Evolutionary conservation across 2,113 vertebrate genomes (phyloP).

Genomic region (Pseudorasbora parva): DNA sequence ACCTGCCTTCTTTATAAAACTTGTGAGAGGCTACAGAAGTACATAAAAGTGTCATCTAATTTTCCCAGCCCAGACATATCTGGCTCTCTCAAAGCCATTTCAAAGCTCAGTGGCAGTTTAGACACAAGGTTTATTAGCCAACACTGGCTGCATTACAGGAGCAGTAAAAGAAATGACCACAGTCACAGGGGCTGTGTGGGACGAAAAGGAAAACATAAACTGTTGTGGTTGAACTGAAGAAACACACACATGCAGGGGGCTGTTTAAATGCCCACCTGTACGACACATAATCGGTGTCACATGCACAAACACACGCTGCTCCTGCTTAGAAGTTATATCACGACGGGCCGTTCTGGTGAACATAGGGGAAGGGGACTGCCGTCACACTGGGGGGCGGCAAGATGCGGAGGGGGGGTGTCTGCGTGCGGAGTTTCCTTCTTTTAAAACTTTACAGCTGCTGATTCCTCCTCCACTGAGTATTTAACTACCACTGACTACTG

Average conservation of each 20-base stretch:
- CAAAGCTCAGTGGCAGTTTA: constrained; percentile 40
- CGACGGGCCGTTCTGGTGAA: neutral
- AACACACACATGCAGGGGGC: constrained; percentile 30
- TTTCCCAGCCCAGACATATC: neutral
- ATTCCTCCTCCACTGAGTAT: constrained; percentile 77
- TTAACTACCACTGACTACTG: constrained; percentile 81
- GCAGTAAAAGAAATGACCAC: constrained; percentile 37
- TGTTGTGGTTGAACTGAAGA: constrained; percentile 27
- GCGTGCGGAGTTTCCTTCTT: constrained; percentile 80
- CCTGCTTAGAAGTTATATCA: neutral
- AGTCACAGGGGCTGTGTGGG: constrained; percentile 30
- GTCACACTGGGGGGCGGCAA: constrained; percentile 41
- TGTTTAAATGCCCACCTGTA: constrained; percentile 47
- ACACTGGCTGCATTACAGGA: constrained; percentile 36
- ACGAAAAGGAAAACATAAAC: constrained; percentile 43
- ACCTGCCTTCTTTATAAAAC: constrained; percentile 35
- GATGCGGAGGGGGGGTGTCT: constrained; percentile 45
- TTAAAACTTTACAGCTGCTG: constrained; percentile 80
- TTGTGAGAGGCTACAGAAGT: constrained; percentile 7
- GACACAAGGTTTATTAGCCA: constrained; percentile 35
- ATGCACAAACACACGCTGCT: constrained; percentile 44
- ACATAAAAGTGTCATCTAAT: constrained; percentile 36
- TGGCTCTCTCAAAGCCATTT: constrained; percentile 30
- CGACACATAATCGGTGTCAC: neutral
- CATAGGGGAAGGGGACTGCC: constrained; percentile 36